Base-by-base conservation (phyloP, 2,113 vertebrate species). In the Chaetorhynchus papuensis region DNA sequence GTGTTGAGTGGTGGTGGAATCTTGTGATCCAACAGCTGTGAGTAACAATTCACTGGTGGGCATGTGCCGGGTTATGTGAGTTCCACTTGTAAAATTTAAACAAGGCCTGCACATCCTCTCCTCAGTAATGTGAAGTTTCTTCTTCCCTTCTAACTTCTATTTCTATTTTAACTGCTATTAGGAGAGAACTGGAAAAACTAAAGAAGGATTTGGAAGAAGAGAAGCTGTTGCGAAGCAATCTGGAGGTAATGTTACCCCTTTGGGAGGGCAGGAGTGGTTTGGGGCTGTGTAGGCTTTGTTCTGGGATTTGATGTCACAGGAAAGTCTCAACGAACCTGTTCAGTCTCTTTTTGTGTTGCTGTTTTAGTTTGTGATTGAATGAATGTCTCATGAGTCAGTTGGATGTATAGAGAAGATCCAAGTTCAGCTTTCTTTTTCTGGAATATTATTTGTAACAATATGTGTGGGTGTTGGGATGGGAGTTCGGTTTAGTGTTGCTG, bases 171-270 rank as follows among this genome's bases (percentile, higher is more conserved):
- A 90, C 35, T 47, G 7, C 89, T 95, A 90, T 59, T 97, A 99
- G 99, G 98, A 99, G 98, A 98, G 99, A 99, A 98, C 98, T 99
- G 54, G 96, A 98, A 70, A 99, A 99, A 91, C 95, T 99, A 9
- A 98, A 98, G 93, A 98, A 93, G 92, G 99, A 99, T 88, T 97
- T 99, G 97, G 98, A 99, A 86, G 98, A 99, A 81, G 99, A 99
- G 77, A 98, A 98, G 92, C 56, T 96, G 81, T 97, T 99, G 96
- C 98, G 99, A 28, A 94, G 97, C 91, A 93, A 96, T 39, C 97
- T 99, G 88, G 99, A 99, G 99, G 99, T 99, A 98, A 97, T 4
- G 44, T 45, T 57, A 28, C 15, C 39, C 16, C 3, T 63, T 26
- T 10, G 65, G 15, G 14, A 28, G 15, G 16, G 26, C 35, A 13